Evolutionary conservation across 2,797 vertebrate species (phyloP).

Genomic region (Sebastes minor): DNA sequence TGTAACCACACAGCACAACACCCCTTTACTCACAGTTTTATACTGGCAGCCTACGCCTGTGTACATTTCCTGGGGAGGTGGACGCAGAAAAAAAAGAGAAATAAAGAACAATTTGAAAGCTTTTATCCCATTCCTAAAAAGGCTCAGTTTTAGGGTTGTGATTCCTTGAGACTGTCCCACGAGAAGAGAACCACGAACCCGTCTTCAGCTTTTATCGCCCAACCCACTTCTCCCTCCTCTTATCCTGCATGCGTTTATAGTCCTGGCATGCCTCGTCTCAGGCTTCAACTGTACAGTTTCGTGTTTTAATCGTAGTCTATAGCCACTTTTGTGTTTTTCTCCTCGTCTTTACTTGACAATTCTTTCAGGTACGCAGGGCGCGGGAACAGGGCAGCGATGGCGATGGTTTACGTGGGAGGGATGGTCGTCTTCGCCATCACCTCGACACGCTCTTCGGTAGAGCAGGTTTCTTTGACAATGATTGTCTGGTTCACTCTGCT

Average conservation of each 20-base stretch:
- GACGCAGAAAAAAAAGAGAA: neutral
- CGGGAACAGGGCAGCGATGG: neutral
- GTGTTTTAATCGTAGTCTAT: conserved; percentile 59
- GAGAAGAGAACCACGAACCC: conserved; percentile 18
- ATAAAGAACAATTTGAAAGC: conserved; percentile 23
- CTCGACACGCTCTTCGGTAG: conserved; percentile 5
- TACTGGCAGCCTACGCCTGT: conserved; percentile 23
- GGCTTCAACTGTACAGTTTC: conserved; percentile 70
- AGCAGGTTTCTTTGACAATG: conserved; percentile 43
- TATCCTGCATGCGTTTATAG: conserved; percentile 70
- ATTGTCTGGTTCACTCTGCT: conserved; percentile 57
- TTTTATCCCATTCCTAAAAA: conserved; percentile 22
- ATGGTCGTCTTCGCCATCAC: conserved; percentile 4
- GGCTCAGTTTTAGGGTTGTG: conserved; percentile 3
- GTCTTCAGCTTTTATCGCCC: neutral
- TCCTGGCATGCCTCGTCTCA: conserved; percentile 79
- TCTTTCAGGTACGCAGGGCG: conserved; percentile 55
- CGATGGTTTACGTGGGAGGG: conserved; percentile 1
- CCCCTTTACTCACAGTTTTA: conserved; percentile 62
- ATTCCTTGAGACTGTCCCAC: conserved; percentile 14
- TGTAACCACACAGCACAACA: conserved; percentile 49
- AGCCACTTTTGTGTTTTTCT: conserved; percentile 35
- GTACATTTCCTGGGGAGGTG: conserved; percentile 17
- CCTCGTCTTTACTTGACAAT: conserved; percentile 55
- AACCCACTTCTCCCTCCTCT: conserved; percentile 4